Evolutionary conservation across 2,113 vertebrate species (phyloP), one percentile per base, ranked within the genome.

Genomic region (Rhineura floridana): DNA sequence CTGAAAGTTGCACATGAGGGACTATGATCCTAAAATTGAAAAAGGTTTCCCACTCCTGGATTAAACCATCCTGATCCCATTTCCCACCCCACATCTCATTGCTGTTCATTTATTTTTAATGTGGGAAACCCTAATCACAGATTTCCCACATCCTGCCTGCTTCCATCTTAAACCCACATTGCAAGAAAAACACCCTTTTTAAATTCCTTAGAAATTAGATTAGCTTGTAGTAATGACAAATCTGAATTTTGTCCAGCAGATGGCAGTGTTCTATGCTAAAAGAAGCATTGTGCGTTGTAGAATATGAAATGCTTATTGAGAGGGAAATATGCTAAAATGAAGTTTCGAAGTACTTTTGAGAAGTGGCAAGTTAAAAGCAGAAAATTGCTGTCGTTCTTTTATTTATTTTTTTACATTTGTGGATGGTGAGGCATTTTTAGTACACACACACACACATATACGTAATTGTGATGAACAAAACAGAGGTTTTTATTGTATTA

Each of bases 161-260:
- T 17, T 75, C 48, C 6, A 52, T 44, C 59, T 8, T 48, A 79
- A 67, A 67, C 36, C 39, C 30, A 28, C 33, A 33, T n/a, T 3
- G 30, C n/a, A 83, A 69, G 50, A 23, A 23, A 23, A 48, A 21
- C n/a, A n/a, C n/a, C n/a, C n/a, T 10, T 67, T 46, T 36, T 39
- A n/a, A 62, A 76, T 42, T 8, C 25, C 50, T 59, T 42, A 85
- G 2, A 52, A 72, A 55, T 84, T 44, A 50, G 36, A 39, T 62
- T 11, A n/a, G 67, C 42, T 28, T 62, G 77, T 69, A 86, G 67
- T 3, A 81, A n/a, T 67, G 85, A 82, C 85, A 88, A 87, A 90
- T 90, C 90, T 85, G 2, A 30, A 1, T 30, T 39, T 86, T 88
- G 85, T 11, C 95, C 97, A 97, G 95, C 90, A 97, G 97, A 92